Evolutionary conservation across 2,113 vertebrate species (phyloP).

Genomic region (Coryphaenoides rupestris): DNA sequence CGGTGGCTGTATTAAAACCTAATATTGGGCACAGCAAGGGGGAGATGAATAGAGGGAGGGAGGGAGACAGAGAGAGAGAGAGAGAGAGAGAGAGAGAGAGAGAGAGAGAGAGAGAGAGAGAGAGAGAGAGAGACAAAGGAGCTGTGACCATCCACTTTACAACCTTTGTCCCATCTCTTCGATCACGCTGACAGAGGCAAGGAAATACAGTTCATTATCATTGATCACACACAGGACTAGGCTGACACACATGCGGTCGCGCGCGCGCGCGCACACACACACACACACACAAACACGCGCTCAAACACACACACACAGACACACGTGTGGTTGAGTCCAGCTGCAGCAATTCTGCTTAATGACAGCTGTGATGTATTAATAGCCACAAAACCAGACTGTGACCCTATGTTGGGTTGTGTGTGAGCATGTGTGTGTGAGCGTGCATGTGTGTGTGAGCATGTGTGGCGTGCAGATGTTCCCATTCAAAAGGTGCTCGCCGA

Average conservation of each 20-base stretch:
- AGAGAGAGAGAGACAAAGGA: slow-evolving; percentile 37
- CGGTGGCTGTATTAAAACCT: slow-evolving; percentile 29
- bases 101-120: neutral
- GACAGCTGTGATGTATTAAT: slow-evolving; percentile 44
- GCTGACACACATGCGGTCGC: slow-evolving; percentile 6
- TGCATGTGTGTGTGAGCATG: neutral
- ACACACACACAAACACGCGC: neutral
- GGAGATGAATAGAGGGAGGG: neutral
- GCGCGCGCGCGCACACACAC: neutral
- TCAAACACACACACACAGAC: slow-evolving; percentile 10
- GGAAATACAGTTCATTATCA: slow-evolving; percentile 54
- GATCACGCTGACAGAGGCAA: slow-evolving; percentile 48
- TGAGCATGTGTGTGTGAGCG: neutral
- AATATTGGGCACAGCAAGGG: slow-evolving; percentile 28
- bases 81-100: too few relatives aligned
- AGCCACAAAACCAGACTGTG: slow-evolving; percentile 21
- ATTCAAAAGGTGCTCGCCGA: slow-evolving; percentile 14
- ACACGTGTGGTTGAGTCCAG: slow-evolving; percentile 33
- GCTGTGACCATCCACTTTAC: slow-evolving; percentile 34
- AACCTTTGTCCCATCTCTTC: slow-evolving; percentile 37
- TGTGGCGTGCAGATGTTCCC: too few relatives aligned
- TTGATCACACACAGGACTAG: slow-evolving; percentile 35
- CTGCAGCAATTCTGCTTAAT: slow-evolving; percentile 54
- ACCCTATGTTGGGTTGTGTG: neutral
- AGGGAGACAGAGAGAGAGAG: too few relatives aligned